These are phyloP conservation scores for Apaloderma vittatum DNA, from an alignment of 2,113 vertebrate species.

Conservation along the genomic window DNA sequence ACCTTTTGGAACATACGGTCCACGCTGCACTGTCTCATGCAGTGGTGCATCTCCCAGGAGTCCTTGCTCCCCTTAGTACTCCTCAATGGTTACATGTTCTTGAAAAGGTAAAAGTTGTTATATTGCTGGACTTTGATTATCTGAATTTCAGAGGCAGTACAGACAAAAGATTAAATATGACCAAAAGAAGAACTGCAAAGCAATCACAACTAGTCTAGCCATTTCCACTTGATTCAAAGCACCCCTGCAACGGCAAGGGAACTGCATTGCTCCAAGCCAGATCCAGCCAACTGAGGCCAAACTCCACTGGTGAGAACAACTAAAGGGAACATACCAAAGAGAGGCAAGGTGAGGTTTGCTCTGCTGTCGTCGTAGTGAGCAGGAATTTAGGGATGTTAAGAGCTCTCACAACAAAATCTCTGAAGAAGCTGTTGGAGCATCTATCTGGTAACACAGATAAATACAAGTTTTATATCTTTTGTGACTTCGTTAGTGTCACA, in stretches of 20 bases:
- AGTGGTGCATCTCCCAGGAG: background rate
- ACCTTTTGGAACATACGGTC: background rate
- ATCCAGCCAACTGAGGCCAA: background rate
- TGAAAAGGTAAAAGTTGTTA: background rate
- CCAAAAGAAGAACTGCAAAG: background rate
- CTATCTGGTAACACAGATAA: background rate
- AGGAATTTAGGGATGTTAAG: background rate
- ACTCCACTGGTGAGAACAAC: background rate
- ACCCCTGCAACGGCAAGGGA: background rate
- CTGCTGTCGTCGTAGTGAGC: background rate
- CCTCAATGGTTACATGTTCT: background rate
- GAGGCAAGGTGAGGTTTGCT: background rate
- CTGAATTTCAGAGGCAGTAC: background rate
- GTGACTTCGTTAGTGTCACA: background rate
- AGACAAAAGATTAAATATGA: background rate
- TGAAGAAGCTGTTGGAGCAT: background rate
- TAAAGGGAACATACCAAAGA: background rate
- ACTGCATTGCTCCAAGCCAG: background rate
- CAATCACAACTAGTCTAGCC: background rate
- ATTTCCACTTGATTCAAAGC: background rate
- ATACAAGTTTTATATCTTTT: background rate
- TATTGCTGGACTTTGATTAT: background rate
- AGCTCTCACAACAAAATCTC: background rate
- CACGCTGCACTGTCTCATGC: background rate
- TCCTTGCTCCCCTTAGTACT: background rate